These are phyloP conservation scores for Ageneiosus marmoratus DNA, from an alignment of 2,113 vertebrate genomes.

Conservation along the genomic window DNA sequence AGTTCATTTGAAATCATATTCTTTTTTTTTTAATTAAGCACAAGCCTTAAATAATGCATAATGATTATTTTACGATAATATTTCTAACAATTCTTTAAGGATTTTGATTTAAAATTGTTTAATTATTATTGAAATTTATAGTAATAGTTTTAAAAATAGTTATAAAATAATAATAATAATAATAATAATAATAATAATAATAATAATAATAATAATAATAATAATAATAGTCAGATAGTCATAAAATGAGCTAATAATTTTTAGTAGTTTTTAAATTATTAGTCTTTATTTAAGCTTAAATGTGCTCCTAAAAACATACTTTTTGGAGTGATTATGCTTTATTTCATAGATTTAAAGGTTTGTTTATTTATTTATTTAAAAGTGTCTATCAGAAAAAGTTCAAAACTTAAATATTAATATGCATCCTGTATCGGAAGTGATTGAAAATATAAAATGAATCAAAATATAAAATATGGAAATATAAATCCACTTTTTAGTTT, in stretches of 20 bases:
- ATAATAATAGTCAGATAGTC: no score
- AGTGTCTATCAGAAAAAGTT: background rate
- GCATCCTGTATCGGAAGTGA: background rate
- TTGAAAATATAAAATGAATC: background rate
- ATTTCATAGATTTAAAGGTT: background rate
- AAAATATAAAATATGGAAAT: background rate
- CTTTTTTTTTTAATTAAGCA: background rate
- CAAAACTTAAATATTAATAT: no score
- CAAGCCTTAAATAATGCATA: background rate
- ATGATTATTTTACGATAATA: background rate
- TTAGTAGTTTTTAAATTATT: no score
- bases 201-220: no score
- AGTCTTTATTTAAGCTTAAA: no score
- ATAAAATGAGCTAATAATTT: no score
- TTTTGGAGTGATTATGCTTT: background rate
- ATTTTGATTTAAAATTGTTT: background rate
- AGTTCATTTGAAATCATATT: background rate
- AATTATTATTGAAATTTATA: background rate
- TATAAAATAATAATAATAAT: no score
- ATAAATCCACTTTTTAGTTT: background rate
- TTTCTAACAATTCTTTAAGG: background rate
- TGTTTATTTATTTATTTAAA: no score
- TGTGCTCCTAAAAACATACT: background rate
- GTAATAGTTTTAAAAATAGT: no score
- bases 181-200: no score